Base-by-base conservation (phyloP, 1,140 invertebrate species). In the Homalodisca vitripennis region DNA sequence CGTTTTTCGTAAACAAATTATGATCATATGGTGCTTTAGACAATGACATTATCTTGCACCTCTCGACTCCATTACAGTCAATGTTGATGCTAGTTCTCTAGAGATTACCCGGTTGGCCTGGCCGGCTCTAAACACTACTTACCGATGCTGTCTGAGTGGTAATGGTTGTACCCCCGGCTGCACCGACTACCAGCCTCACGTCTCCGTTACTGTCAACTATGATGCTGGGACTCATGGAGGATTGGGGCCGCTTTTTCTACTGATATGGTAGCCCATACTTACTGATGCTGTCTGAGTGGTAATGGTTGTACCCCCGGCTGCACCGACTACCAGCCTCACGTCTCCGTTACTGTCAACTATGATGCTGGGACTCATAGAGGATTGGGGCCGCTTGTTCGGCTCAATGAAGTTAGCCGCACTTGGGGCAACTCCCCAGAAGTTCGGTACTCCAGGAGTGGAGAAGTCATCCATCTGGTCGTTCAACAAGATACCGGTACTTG, bases 381-480 rank as follows among this genome's bases (percentile, higher is more conserved):
- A 97, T 70, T 97, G 77, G 0, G 96, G 95, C 26, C 92, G 82
- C 79, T 97, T 94, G 1, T 89, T 87, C 0, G 89, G 87, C 12
- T 72, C 73, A 29, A 98, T 90, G 74, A 86, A 93, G 81, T 99
- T 98, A 1, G 85, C 85, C 1, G 86, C 86, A 0, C 92, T 93
- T 1, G 92, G 88, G 0, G 90, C 89, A 51, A 96, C 76, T 20
- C 86, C 87, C 77, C 91, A 96, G 30, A 82, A 83, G 75, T 94
- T 97, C 0, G 85, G 86, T 20, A 88, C 86, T 66, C 89, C 86
- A 0, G 93, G 92, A 0, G 89, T 85, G 3, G 93, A 92, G 78
- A 98, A 98, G 77, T 98, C 96, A 76, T 98, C 94, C 96, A 98
- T 98, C 80, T 96, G 88, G 78, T 98, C 88, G 78, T 98, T 98